phyloP scores from a whole-genome alignment of 2,113 vertebrate genomes.

The Microcebus griseorufus region DNA sequence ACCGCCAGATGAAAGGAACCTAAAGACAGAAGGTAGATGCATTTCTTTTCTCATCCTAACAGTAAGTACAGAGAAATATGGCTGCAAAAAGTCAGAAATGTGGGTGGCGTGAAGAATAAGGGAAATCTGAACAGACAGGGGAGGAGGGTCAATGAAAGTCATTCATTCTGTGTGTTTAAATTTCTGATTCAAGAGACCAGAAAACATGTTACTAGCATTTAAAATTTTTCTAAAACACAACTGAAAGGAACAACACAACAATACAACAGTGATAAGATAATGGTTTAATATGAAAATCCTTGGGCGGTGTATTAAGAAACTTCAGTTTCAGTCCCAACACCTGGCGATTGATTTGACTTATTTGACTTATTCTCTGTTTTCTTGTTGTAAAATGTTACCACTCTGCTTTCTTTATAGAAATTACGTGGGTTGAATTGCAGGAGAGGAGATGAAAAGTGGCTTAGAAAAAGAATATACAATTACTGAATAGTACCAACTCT shows the following conservation, averaged over 20 bases:
- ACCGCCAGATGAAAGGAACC: neutral
- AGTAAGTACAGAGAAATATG: neutral
- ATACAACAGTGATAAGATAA: conserved; percentile 39
- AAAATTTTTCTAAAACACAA: conserved; percentile 1
- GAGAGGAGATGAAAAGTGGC: neutral
- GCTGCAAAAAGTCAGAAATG: neutral
- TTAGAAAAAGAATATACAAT: conserved; percentile 11
- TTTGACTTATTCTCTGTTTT: conserved; percentile 19
- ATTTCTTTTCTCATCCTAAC: neutral
- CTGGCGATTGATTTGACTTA: conserved; percentile 34
- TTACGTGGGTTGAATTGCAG: conserved; percentile 7
- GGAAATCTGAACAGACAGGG: neutral
- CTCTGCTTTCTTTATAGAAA: conserved; percentile 30
- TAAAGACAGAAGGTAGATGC: neutral
- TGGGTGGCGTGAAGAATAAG: neutral
- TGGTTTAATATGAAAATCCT: conserved; percentile 30
- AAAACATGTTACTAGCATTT: conserved; percentile 35
- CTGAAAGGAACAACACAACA: conserved; percentile 1
- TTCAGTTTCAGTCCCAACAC: neutral
- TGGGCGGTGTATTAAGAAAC: neutral
- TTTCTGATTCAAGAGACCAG: conserved; percentile 15
- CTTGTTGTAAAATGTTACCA: conserved; percentile 20
- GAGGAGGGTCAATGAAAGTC: neutral
- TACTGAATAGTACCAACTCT: neutral
- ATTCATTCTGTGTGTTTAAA: neutral